Conservation (phyloP, 2,888 invertebrate genomes). For the Drosophila nr. medialis region DNA sequence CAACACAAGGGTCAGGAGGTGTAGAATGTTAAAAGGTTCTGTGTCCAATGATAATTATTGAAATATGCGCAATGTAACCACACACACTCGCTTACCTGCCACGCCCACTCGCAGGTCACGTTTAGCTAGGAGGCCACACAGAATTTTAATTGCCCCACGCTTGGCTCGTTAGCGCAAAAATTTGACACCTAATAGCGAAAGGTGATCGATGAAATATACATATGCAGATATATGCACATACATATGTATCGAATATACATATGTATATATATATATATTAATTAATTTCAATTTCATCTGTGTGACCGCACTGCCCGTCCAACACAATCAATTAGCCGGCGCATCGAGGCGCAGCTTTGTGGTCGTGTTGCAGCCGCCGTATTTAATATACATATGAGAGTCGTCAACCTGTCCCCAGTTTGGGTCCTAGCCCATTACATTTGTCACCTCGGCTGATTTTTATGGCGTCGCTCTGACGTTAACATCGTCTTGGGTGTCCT, state of each 20-base stretch:
- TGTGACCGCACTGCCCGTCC: not conserved
- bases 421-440: slow-evolving; percentile 49
- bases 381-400: slow-evolving; percentile 41
- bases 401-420: slow-evolving; percentile 12
- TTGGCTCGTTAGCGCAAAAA: slow-evolving; percentile 66
- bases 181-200: slow-evolving; percentile 68
- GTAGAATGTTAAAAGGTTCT: slow-evolving; percentile 65
- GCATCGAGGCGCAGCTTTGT: slow-evolving; percentile 56
- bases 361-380: slow-evolving; percentile 30
- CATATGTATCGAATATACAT: not conserved
- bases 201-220: slow-evolving; percentile 50
- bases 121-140: slow-evolving; percentile 8
- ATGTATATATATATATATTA: slow-evolving; percentile 48
- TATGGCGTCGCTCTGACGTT: slow-evolving; percentile 52
- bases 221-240: slow-evolving; percentile 14
- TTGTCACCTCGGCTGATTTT: slow-evolving; percentile 74
- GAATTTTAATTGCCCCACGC: slow-evolving; percentile 64
- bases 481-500: slow-evolving; percentile 61
- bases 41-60: slow-evolving; percentile 48
- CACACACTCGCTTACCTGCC: slow-evolving; percentile 51
- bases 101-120: slow-evolving; percentile 33
- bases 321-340: slow-evolving; percentile 55
- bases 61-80: slow-evolving; percentile 50
- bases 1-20: slow-evolving; percentile 60
- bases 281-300: slow-evolving; percentile 69